These are phyloP conservation scores for Lanius ludovicianus DNA, from an alignment of 2,113 vertebrate species.

Conservation along the genomic window DNA sequence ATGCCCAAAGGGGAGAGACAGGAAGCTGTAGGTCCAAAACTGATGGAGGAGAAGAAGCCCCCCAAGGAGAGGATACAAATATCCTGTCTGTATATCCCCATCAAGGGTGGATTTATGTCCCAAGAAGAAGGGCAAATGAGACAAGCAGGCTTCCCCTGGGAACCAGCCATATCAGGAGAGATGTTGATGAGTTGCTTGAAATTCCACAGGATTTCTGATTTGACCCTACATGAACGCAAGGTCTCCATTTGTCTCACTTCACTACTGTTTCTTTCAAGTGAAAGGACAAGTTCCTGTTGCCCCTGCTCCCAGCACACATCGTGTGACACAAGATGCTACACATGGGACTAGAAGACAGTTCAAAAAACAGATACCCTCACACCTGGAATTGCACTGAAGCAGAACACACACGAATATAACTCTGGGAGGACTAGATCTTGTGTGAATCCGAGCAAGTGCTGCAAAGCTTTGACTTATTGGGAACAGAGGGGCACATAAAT, in stretches of 20 bases:
- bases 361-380: not conserved
- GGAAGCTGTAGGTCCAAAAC: not conserved
- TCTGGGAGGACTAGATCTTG: not conserved
- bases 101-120: not conserved
- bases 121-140: not conserved
- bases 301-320: not conserved
- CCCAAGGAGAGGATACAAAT: rapidly evolving
- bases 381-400: not conserved
- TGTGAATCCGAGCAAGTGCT: not conserved
- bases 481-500: not conserved
- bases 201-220: not conserved
- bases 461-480: not conserved
- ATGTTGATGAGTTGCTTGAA: not conserved
- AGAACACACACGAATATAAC: not conserved
- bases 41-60: not conserved
- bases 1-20: not conserved
- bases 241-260: not conserved
- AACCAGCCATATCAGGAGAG: not conserved
- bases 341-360: not conserved
- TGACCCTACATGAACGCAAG: not conserved
- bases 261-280: not conserved
- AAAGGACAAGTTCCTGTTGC: not conserved
- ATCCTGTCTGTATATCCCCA: not conserved
- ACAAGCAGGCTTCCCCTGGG: not conserved
- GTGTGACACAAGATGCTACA: not conserved